A percentile compares a stretch with the other conserved stretches of the same genome.
These are phyloP conservation scores for Chloroceryle amazona DNA, from an alignment of 2,797 vertebrate genomes.

Conservation along the genomic window DNA sequence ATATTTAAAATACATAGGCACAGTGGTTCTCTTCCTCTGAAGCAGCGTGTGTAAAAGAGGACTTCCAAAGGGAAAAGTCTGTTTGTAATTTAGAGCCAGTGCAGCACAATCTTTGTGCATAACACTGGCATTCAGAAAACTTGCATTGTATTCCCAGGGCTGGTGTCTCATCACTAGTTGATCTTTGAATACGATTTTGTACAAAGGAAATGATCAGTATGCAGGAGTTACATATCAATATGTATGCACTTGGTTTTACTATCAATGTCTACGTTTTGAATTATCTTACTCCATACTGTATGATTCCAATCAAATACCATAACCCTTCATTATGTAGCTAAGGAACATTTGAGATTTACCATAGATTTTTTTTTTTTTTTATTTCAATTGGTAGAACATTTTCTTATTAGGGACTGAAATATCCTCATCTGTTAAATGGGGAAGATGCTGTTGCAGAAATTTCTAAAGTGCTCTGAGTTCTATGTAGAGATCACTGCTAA, in stretches of 20 bases:
- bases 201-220: not conserved
- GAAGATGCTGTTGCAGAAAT: not conserved
- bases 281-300: not conserved
- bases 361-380: not conserved
- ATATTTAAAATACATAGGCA: not conserved
- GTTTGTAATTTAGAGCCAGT: not conserved
- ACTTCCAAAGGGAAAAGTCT: not conserved
- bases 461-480: not conserved
- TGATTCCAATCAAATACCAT: not conserved
- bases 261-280: not conserved
- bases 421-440: not conserved
- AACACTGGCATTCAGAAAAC: not conserved
- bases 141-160: not conserved
- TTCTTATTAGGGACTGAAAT: not conserved
- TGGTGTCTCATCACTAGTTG: not conserved
- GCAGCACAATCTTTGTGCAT: not conserved
- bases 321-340: not conserved
- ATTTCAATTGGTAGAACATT: not conserved
- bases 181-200: conserved; percentile 8
- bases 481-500: not conserved
- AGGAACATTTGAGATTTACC: not conserved
- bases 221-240: not conserved
- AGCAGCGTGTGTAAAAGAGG: not conserved
- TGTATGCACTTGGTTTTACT: not conserved
- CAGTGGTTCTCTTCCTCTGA: not conserved